phyloP scores from a whole-genome alignment of 2,888 invertebrate species.

The Dryobotodes eremita region DNA sequence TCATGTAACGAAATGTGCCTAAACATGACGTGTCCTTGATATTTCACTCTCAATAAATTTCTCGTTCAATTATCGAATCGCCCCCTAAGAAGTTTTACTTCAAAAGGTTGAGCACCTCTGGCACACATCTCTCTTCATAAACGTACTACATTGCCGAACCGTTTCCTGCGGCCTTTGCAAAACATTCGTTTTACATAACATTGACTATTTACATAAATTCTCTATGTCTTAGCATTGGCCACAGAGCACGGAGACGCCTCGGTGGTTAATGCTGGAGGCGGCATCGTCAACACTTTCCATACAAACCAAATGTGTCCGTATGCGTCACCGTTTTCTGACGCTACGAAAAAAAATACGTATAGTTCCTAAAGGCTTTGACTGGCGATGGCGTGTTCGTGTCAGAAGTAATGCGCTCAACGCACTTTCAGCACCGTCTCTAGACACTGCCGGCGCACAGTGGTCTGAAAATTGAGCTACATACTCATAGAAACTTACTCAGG shows the following conservation, averaged over 20 bases:
- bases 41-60: background rate
- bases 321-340: background rate
- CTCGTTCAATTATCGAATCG: background rate
- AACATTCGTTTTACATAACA: slow-evolving; percentile 50
- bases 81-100: background rate
- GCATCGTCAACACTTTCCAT: background rate
- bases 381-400: too few species aligned
- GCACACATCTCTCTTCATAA: slow-evolving; percentile 44
- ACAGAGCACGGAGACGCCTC: background rate
- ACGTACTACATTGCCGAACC: slow-evolving; percentile 33
- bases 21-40: background rate
- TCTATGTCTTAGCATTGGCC: slow-evolving; percentile 48
- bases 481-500: too few species aligned
- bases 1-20: background rate
- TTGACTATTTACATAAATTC: slow-evolving; percentile 66
- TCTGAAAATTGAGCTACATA: too few species aligned
- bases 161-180: slow-evolving; percentile 43
- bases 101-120: slow-evolving; percentile 21
- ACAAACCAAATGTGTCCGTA: background rate
- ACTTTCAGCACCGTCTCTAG: background rate
- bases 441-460: too few species aligned
- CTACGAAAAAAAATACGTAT: background rate
- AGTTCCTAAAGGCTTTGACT: background rate
- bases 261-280: background rate
- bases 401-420: background rate